Percentiles rank a stretch among this genome's conserved stretches.
Evolutionary conservation across 2,888 invertebrate species (phyloP).

Genomic region (Scaptomyza polygonia): DNA sequence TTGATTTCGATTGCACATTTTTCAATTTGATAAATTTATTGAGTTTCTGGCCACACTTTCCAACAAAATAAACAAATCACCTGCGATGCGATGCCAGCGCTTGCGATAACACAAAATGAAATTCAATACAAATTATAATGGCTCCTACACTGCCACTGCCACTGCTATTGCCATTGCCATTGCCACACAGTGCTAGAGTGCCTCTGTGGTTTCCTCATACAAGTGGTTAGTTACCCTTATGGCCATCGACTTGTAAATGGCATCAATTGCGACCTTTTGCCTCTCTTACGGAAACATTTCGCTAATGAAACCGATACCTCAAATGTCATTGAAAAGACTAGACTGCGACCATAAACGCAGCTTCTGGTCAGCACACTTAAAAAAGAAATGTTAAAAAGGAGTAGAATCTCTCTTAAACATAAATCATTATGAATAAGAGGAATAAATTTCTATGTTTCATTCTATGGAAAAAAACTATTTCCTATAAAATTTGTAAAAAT

Average conservation of each 20-base stretch:
- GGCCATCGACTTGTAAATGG: constrained; percentile 70
- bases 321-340: constrained; percentile 60
- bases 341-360: constrained; percentile 34
- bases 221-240: constrained; percentile 29
- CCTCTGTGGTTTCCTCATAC: constrained; percentile 10
- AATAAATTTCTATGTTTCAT: too few species aligned
- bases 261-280: constrained; percentile 78
- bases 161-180: constrained; percentile 24
- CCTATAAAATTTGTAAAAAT: too few species aligned
- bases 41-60: constrained; percentile 41
- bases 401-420: neutral
- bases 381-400: too few species aligned
- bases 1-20: constrained; percentile 75
- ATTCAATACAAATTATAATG: constrained; percentile 74
- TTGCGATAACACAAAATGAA: constrained; percentile 60
- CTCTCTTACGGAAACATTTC: constrained; percentile 78
- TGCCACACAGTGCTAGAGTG: constrained; percentile 3
- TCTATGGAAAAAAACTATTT: too few species aligned
- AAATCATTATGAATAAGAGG: neutral
- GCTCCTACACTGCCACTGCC: constrained; percentile 23
- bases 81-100: constrained; percentile 53
- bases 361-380: constrained; percentile 40
- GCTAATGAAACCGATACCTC: constrained; percentile 78
- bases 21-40: constrained; percentile 77
- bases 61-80: constrained; percentile 62